A percentile compares a stretch with the other conserved stretches of the same genome.
These are phyloP conservation scores for Leptura quadrifasciata DNA, from an alignment of 2,888 invertebrate genomes.

Conservation along the genomic window DNA sequence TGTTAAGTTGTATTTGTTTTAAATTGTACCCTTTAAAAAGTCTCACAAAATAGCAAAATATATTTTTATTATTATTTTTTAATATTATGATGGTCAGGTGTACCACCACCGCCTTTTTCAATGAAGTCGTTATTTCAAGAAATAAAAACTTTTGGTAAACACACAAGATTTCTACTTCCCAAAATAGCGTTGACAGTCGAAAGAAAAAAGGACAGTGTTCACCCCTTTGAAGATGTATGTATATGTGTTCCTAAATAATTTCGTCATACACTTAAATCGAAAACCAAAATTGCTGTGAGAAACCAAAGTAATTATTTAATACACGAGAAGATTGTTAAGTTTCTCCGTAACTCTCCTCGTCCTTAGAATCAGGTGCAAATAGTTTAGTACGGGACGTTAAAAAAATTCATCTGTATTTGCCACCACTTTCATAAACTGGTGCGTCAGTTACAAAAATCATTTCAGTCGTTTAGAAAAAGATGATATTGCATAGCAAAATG, in stretches of 20 bases:
- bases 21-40: constrained; percentile 51
- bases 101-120: not conserved
- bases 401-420: too few species aligned
- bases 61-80: constrained; percentile 50
- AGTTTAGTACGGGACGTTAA: too few species aligned
- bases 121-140: not conserved
- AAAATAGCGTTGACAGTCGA: not conserved
- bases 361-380: too few species aligned
- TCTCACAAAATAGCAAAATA: constrained; percentile 60
- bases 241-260: not conserved
- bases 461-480: too few species aligned
- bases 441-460: too few species aligned
- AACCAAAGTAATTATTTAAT: not conserved
- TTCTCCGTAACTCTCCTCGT: not conserved
- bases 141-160: not conserved
- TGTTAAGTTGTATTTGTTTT: constrained; percentile 46
- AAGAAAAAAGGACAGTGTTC: not conserved
- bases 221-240: not conserved
- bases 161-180: not conserved
- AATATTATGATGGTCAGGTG: constrained; percentile 44
- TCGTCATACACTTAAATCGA: not conserved
- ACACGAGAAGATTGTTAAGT: not conserved
- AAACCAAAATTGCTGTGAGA: not conserved
- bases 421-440: too few species aligned
- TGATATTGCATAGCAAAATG: too few species aligned